phyloP scores from a whole-genome alignment of 2,113 vertebrate species.

The Myanophis thanlyinensis region DNA sequence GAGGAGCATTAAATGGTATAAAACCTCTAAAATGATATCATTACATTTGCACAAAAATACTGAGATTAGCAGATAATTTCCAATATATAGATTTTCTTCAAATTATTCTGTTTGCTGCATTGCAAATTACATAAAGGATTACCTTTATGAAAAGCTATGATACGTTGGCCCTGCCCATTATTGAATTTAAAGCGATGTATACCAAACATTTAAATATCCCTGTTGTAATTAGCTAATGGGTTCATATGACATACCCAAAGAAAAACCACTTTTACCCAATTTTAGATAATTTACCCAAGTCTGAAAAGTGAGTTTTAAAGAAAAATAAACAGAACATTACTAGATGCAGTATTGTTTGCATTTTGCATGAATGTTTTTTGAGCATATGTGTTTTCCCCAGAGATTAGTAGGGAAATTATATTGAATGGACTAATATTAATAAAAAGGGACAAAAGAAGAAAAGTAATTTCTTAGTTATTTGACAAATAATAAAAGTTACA shows the following conservation, averaged over 20 bases:
- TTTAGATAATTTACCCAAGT: background rate
- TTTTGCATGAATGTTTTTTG: background rate
- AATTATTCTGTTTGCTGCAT: background rate
- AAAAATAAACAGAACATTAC: background rate
- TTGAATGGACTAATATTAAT: background rate
- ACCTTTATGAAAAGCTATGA: background rate
- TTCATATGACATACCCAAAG: background rate
- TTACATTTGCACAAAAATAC: background rate
- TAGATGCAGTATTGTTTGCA: background rate
- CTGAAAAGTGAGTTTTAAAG: background rate
- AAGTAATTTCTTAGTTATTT: background rate
- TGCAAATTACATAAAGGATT: background rate
- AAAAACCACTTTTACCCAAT: background rate
- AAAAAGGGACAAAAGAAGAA: background rate
- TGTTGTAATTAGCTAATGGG: background rate
- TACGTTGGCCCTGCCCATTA: background rate
- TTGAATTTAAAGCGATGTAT: background rate
- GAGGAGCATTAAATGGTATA: background rate
- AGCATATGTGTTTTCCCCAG: background rate
- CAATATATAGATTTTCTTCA: background rate
- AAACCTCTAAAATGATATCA: background rate
- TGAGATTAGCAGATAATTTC: background rate
- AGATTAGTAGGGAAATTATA: background rate
- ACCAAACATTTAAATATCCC: background rate
- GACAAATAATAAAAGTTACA: background rate